Conservation (phyloP, 2,888 invertebrate genomes). For the Agrotis puta region DNA sequence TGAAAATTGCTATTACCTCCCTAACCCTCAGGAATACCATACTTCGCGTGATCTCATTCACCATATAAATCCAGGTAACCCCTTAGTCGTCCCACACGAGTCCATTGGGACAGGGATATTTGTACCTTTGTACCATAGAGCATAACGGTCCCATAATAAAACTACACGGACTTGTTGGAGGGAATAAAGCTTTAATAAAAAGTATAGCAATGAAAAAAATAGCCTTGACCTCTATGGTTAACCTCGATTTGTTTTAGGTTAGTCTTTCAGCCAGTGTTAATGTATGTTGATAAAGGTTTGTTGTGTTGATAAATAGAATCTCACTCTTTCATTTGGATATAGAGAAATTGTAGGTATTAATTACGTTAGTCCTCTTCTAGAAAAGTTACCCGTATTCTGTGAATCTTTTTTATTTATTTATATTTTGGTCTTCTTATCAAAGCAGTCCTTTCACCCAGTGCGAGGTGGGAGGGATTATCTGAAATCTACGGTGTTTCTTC, state of each 20-base stretch:
- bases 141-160: conserved; percentile 25
- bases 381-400: neutral
- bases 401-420: neutral
- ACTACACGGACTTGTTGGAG: conserved; percentile 30
- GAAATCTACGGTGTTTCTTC: no score
- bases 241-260: conserved; percentile 48
- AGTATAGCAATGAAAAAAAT: conserved; percentile 39
- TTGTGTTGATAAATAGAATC: neutral
- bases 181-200: conserved; percentile 40
- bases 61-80: conserved; percentile 54
- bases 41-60: conserved; percentile 49
- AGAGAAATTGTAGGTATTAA: neutral
- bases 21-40: conserved; percentile 17
- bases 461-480: no score
- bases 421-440: no score
- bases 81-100: conserved; percentile 29
- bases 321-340: neutral
- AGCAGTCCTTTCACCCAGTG: no score
- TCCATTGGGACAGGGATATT: conserved; percentile 37
- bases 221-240: conserved; percentile 47
- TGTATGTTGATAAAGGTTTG: conserved; percentile 4
- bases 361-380: neutral
- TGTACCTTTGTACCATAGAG: conserved; percentile 34
- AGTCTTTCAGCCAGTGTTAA: conserved; percentile 39
- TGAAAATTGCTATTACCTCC: neutral